Evolutionary conservation across 2,888 invertebrate genomes (phyloP).

Genomic region (Eupithecia insigniata): DNA sequence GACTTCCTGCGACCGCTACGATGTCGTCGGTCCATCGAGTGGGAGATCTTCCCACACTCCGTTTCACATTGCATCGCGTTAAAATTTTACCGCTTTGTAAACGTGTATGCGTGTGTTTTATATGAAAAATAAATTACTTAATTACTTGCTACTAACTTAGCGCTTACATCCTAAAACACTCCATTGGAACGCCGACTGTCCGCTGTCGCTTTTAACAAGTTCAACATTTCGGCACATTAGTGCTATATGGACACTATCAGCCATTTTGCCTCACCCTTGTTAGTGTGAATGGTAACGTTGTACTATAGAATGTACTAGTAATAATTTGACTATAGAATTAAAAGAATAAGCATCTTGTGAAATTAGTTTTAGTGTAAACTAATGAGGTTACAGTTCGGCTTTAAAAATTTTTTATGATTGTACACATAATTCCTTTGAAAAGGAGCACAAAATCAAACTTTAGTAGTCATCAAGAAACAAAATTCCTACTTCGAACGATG

Average conservation of each 20-base stretch:
- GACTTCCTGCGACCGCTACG: too few relatives aligned
- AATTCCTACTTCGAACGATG: conserved; percentile 44
- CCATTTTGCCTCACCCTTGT: conserved; percentile 10
- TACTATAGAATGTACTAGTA: not conserved
- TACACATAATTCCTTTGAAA: conserved; percentile 15
- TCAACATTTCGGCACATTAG: conserved; percentile 35
- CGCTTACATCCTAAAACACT: conserved; percentile 35
- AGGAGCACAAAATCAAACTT: conserved; percentile 29
- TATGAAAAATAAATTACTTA: too few relatives aligned
- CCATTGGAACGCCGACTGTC: conserved; percentile 26
- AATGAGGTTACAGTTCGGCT: not conserved
- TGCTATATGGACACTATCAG: conserved; percentile 24
- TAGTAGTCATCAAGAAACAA: conserved; percentile 36
- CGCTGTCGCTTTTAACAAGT: conserved; percentile 44
- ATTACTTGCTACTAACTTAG: too few relatives aligned
- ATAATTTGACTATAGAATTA: not conserved
- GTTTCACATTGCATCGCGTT: too few relatives aligned
- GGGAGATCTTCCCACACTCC: too few relatives aligned
- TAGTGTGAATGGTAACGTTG: not conserved
- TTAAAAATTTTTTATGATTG: not conserved
- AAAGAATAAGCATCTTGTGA: not conserved
- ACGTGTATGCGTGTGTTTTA: too few relatives aligned
- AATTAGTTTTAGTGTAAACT: not conserved
- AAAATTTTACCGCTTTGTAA: too few relatives aligned
- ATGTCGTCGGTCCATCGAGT: too few relatives aligned